Conservation (phyloP, 1,140 invertebrate genomes). For the Trichonephila clavata region DNA sequence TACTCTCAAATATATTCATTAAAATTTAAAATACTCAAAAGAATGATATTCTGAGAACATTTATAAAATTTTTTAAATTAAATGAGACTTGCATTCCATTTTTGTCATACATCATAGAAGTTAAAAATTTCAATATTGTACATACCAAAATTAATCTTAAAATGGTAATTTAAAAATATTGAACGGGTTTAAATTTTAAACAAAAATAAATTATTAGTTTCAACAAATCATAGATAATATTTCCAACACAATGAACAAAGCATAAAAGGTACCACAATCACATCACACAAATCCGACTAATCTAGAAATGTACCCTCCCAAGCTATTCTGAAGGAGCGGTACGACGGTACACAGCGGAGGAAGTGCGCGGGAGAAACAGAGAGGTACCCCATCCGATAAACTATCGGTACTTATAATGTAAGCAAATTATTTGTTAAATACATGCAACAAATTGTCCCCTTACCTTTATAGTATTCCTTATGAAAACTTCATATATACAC, state of each 20-base stretch:
- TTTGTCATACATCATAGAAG: not conserved
- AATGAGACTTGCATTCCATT: not conserved
- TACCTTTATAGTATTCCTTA: conserved; percentile 17
- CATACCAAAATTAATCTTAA: not conserved
- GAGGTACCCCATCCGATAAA: not conserved
- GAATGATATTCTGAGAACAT: no score
- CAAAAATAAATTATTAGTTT: not conserved
- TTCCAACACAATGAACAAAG: not conserved
- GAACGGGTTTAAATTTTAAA: not conserved
- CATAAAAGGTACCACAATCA: not conserved
- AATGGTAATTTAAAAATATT: not conserved
- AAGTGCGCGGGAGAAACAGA: conserved; percentile 60
- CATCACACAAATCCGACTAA: not conserved
- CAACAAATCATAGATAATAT: no score
- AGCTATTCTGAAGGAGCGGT: conserved; percentile 48
- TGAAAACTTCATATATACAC: not conserved
- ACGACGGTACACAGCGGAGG: conserved; percentile 57
- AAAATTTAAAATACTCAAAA: no score
- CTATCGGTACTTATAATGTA: no score
- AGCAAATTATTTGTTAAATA: not conserved
- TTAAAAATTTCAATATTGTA: not conserved
- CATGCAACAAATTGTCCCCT: not conserved
- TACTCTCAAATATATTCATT: no score
- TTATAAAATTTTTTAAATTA: no score
- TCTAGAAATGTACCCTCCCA: conserved; percentile 49